Percentiles rank a stretch among this genome's conserved stretches.
Conservation (phyloP, 35 echinoderm and acorn worm species). For the Eucidaris tribuloides region DNA sequence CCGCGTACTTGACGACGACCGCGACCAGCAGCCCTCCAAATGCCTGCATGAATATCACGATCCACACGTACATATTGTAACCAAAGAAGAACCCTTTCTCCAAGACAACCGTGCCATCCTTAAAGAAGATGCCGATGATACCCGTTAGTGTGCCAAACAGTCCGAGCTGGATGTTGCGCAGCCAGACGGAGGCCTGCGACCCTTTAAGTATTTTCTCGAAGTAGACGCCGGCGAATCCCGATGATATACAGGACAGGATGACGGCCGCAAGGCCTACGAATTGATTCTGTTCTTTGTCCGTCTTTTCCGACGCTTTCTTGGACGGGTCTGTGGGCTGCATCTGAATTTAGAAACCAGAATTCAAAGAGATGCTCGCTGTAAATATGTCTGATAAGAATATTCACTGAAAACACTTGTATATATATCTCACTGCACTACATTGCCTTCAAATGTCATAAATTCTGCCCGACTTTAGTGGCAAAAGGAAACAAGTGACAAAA, state of each 20-base stretch:
- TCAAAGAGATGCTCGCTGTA: too few relatives aligned
- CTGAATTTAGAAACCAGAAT: too few relatives aligned
- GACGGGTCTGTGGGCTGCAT: conserved; percentile 77
- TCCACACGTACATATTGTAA: conserved; percentile 69
- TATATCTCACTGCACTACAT: too few relatives aligned
- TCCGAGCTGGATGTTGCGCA: conserved; percentile 87
- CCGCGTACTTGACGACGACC: conserved; percentile 87
- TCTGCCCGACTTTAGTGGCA: too few relatives aligned
- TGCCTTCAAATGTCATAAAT: too few relatives aligned
- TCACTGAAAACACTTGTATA: too few relatives aligned
- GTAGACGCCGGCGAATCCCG: conserved; percentile 92
- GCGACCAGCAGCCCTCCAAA: conserved; percentile 83
- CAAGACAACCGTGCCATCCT: conserved; percentile 51
- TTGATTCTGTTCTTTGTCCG: conserved; percentile 39
- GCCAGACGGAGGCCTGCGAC: conserved; percentile 65
- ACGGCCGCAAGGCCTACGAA: conserved; percentile 69
- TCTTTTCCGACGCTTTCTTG: conserved; percentile 47
- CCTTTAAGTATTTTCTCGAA: conserved; percentile 97
- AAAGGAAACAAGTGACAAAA: too few relatives aligned
- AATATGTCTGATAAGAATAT: too few relatives aligned
- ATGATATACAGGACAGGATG: conserved; percentile 78
- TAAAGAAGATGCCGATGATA: conserved; percentile 61
- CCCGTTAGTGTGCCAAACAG: conserved; percentile 74
- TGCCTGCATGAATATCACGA: conserved; percentile 64
- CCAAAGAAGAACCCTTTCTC: conserved; percentile 93